These are phyloP conservation scores for Calypte anna DNA, from an alignment of 2,113 vertebrate species.

Conservation along the genomic window DNA sequence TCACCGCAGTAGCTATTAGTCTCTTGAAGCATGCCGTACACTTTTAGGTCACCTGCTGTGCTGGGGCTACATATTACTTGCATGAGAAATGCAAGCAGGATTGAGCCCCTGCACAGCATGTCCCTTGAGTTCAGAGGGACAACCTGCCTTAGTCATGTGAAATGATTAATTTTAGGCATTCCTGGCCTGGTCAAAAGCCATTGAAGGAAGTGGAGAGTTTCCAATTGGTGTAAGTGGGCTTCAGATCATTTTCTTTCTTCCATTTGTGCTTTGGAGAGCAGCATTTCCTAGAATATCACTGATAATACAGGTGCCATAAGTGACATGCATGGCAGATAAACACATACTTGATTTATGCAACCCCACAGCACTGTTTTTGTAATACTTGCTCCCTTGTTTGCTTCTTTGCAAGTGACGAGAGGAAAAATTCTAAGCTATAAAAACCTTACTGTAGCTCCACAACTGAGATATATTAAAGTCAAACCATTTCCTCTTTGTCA, in stretches of 20 bases:
- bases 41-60: constrained; percentile 40
- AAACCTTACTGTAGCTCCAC: not conserved
- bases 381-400: not conserved
- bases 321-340: not conserved
- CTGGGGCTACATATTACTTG: constrained; percentile 29
- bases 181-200: not conserved
- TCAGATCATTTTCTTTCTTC: not conserved
- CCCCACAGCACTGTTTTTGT: not conserved
- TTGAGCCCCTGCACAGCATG: not conserved
- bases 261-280: not conserved
- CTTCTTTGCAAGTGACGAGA: not conserved
- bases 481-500: not conserved
- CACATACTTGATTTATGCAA: not conserved
- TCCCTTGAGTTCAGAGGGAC: constrained; percentile 40
- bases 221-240: not conserved
- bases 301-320: not conserved
- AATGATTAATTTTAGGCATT: constrained; percentile 30
- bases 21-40: not conserved
- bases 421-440: not conserved
- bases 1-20: constrained; percentile 56
- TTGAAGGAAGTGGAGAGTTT: not conserved
- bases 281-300: not conserved
- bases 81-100: constrained; percentile 7
- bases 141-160: not conserved
- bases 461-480: not conserved